These are phyloP conservation scores for Artemia franciscana DNA, from an alignment of 1,140 invertebrate genomes.

Conservation along the genomic window DNA sequence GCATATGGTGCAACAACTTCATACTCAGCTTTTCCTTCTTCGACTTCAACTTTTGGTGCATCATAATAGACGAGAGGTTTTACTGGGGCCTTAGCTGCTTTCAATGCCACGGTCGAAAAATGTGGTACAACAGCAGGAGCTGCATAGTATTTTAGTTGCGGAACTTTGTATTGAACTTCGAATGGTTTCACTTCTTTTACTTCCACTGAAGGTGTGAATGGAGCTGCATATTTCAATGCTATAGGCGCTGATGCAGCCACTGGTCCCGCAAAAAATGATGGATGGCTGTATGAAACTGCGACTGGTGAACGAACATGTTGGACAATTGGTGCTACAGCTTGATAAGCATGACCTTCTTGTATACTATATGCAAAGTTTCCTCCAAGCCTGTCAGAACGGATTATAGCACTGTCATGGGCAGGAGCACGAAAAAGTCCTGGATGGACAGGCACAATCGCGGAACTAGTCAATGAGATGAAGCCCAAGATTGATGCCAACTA, in stretches of 20 bases:
- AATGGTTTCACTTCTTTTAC: not conserved
- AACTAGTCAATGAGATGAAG: no score
- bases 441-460: no score
- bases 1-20: not conserved
- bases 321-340: no score
- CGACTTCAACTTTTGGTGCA: not conserved
- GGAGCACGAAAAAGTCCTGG: conserved; percentile 25
- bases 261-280: no score
- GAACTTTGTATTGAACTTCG: not conserved
- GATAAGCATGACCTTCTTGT: no score
- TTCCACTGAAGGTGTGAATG: not conserved
- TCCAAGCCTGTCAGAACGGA: conserved; percentile 26
- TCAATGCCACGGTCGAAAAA: not conserved
- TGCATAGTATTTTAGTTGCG: not conserved
- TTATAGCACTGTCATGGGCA: conserved; percentile 25
- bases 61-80: not conserved
- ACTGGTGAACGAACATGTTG: conserved; percentile 18
- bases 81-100: not conserved
- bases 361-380: conserved; percentile 32
- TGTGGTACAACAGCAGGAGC: not conserved
- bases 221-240: not conserved
- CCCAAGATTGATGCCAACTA: no score
- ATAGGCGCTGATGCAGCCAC: not conserved
- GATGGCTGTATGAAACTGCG: conserved; percentile 19
- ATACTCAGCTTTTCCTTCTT: not conserved